phyloP scores from a whole-genome alignment of 2,797 vertebrate species.

The Melanotaenia pygmaea region DNA sequence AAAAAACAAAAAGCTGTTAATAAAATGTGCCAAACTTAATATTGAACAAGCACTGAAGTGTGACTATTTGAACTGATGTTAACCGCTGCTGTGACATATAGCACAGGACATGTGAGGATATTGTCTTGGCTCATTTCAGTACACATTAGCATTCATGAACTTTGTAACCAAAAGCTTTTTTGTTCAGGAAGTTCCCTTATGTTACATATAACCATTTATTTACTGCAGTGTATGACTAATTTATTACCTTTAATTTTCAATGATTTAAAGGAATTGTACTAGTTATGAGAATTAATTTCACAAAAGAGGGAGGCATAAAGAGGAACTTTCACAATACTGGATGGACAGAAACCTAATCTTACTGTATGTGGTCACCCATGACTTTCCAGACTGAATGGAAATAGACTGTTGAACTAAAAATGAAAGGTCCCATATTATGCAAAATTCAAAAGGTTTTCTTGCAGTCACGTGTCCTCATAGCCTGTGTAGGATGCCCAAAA shows the following conservation, averaged over 20 bases:
- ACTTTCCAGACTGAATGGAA: conserved; percentile 27
- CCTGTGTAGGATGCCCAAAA: background rate
- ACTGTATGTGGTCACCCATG: conserved; percentile 24
- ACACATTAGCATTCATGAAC: background rate
- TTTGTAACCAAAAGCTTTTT: background rate
- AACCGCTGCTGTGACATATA: background rate
- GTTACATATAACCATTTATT: background rate
- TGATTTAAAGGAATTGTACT: background rate
- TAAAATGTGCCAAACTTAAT: no score
- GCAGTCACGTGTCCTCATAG: no score
- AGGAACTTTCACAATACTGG: conserved; percentile 74
- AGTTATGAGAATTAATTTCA: conserved; percentile 26
- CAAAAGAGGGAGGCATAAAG: conserved; percentile 39
- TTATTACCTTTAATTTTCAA: background rate
- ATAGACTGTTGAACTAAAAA: background rate
- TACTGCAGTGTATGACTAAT: background rate
- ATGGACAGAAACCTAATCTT: conserved; percentile 13
- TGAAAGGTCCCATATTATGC: no score
- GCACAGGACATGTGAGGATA: background rate
- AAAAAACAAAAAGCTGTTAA: no score
- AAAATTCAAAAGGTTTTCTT: no score
- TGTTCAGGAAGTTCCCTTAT: background rate
- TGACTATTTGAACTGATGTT: no score
- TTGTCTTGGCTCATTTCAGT: background rate
- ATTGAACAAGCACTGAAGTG: no score